phyloP scores from a whole-genome alignment of 1,140 invertebrate genomes.

The Halesus radiatus region DNA sequence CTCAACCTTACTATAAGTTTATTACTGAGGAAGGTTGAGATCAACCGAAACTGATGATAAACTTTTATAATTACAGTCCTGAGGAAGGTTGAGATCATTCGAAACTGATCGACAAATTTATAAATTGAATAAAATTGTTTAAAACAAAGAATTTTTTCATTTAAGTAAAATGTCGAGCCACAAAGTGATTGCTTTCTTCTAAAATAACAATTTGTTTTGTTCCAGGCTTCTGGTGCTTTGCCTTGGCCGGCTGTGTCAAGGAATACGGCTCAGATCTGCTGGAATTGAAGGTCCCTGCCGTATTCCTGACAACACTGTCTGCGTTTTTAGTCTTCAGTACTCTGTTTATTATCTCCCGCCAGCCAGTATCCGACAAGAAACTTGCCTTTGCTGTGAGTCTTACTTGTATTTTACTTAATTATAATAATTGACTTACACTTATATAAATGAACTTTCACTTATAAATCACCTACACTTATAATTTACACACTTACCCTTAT shows the following conservation, averaged over 20 bases:
- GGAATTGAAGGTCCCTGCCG: conserved; percentile 61
- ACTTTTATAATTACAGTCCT: too few relatives aligned
- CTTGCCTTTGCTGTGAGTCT: conserved; percentile 66
- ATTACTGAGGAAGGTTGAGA: too few relatives aligned
- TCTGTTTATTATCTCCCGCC: conserved; percentile 72
- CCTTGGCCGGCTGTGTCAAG: conserved; percentile 67
- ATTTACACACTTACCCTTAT: too few relatives aligned
- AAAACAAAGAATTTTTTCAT: too few relatives aligned
- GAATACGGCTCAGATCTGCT: conserved; percentile 64
- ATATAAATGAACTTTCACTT: background rate
- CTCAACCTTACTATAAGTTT: too few relatives aligned
- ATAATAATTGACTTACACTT: background rate
- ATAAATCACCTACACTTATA: too few relatives aligned
- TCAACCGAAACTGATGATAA: too few relatives aligned
- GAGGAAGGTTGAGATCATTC: too few relatives aligned
- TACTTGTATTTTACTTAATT: background rate
- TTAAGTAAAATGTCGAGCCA: too few relatives aligned
- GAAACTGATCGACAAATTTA: too few relatives aligned
- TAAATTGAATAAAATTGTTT: too few relatives aligned
- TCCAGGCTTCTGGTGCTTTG: conserved; percentile 71
- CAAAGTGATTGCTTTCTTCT: too few relatives aligned
- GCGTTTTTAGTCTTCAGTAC: conserved; percentile 65
- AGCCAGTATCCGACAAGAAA: conserved; percentile 73
- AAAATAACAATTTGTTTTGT: background rate
- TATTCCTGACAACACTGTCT: conserved; percentile 62